A percentile compares a stretch with the other conserved stretches of the same genome.
phyloP scores from a whole-genome alignment of 2,888 invertebrate genomes.

The Drosophila mulleri region DNA sequence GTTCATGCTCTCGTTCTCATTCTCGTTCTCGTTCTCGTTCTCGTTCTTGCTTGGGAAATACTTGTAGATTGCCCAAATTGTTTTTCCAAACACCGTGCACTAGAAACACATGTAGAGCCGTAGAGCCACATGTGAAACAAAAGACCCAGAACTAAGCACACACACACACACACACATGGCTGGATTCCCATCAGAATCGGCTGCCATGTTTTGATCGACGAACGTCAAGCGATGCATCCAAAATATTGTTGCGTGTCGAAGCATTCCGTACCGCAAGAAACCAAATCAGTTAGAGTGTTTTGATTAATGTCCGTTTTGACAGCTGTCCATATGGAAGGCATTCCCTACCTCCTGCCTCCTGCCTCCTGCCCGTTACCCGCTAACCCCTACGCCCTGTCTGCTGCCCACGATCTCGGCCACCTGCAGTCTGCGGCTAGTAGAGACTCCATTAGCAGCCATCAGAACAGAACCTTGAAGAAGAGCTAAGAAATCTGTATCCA shows the following conservation, averaged over 20 bases:
- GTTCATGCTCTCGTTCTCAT: background rate
- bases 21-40: background rate
- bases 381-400: background rate
- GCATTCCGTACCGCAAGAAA: constrained; percentile 29
- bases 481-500: constrained; percentile 7
- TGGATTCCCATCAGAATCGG: constrained; percentile 38
- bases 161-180: background rate
- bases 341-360: background rate
- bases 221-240: constrained; percentile 15
- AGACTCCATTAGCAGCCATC: constrained; percentile 16
- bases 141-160: constrained; percentile 30
- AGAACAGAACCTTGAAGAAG: constrained; percentile 1
- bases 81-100: constrained; percentile 48
- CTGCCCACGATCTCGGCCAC: background rate
- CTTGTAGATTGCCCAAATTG: constrained; percentile 50
- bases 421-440: background rate
- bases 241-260: constrained; percentile 33
- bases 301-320: constrained; percentile 78
- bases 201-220: constrained; percentile 52
- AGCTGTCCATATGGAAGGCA: constrained; percentile 62
- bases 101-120: constrained; percentile 40
- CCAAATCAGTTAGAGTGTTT: constrained; percentile 70
- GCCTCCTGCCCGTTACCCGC: background rate
- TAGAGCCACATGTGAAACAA: constrained; percentile 53
- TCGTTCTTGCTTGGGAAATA: constrained; percentile 21